These are phyloP conservation scores for Cactoblastis cactorum DNA, from an alignment of 2,888 invertebrate genomes.

Conservation along the genomic window DNA sequence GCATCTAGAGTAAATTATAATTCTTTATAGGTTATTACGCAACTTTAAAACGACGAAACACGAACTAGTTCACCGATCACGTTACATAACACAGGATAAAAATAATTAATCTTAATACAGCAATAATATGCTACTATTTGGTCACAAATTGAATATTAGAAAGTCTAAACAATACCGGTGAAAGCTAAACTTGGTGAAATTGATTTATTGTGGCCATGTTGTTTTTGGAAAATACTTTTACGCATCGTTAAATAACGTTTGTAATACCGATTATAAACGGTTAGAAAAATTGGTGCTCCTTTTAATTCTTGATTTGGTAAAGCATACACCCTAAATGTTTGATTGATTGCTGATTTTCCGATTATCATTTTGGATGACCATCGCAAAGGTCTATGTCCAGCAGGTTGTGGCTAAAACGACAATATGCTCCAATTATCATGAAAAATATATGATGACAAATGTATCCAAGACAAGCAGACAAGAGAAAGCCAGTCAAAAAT, in stretches of 20 bases:
- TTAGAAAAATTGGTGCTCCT: conserved; percentile 47
- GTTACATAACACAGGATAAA: conserved; percentile 35
- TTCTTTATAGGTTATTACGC: not conserved
- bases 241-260: conserved; percentile 72
- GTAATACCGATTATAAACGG: too few relatives aligned
- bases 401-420: too few relatives aligned
- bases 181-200: conserved; percentile 72
- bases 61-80: not conserved
- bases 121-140: conserved; percentile 63
- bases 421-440: too few relatives aligned
- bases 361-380: too few relatives aligned
- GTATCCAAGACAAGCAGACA: too few relatives aligned
- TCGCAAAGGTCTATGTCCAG: too few relatives aligned
- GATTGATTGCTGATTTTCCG: too few relatives aligned
- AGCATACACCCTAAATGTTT: too few relatives aligned
- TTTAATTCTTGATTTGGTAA: too few relatives aligned
- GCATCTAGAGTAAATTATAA: too few relatives aligned
- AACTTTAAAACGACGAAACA: not conserved
- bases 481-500: too few relatives aligned
- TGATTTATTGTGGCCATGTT: conserved; percentile 70
- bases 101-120: conserved; percentile 50
- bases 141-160: conserved; percentile 65
- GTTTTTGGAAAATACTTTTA: conserved; percentile 70
- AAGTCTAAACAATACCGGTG: conserved; percentile 77
- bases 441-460: too few relatives aligned